Base-by-base conservation (phyloP, 2,888 invertebrate genomes). In the Drosophila acutilabella region DNA sequence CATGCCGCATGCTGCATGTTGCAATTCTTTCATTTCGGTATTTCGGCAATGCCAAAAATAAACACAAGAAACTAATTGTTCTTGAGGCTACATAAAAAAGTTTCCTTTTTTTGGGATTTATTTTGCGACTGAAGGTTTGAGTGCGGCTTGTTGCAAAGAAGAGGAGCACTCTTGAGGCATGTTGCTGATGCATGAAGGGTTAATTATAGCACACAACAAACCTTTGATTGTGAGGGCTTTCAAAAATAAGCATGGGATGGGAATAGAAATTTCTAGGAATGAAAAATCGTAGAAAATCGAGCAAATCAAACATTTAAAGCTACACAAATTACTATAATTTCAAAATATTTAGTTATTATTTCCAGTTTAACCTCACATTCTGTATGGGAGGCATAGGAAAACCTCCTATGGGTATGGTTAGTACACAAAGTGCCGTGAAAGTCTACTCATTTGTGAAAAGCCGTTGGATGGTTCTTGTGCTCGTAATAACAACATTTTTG, bases 401-500 rank as follows among this genome's bases (percentile, higher is more conserved):
- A 5, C 38, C 47, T 42, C 10, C 14, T 26, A 18, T 20, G 33
- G 5, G 8, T 6, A 18, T 26, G 16, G 23, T 20, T 40, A 65
- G 16, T 36, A 33, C 36, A 48, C 42, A 74, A 52, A 38, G 52
- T 40, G n/a, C 30, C 14, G 11, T 50, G 44, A 45, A 50, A 57
- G 45, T 58, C 23, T 23, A 41, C 57, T 47, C 59, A 45, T 60
- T 64, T 78, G 40, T 66, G 72, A 60, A 77, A 61, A 64, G 64
- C 18, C 54, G 30, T 45, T 66, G 48, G 42, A 44, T 30, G 45
- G 59, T 36, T 74, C 74, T 57, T 52, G 11, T 70, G 62, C 47
- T 74, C 61, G 73, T 67, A 80, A 81, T 83, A 86, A 81, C 81
- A 88, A 74, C 78, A 86, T 86, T 87, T 88, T 86, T 88, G 84